A percentile compares a stretch with the other conserved stretches of the same genome.
phyloP scores from a whole-genome alignment of 2,797 vertebrate species.

The Garrulus glandarius region DNA sequence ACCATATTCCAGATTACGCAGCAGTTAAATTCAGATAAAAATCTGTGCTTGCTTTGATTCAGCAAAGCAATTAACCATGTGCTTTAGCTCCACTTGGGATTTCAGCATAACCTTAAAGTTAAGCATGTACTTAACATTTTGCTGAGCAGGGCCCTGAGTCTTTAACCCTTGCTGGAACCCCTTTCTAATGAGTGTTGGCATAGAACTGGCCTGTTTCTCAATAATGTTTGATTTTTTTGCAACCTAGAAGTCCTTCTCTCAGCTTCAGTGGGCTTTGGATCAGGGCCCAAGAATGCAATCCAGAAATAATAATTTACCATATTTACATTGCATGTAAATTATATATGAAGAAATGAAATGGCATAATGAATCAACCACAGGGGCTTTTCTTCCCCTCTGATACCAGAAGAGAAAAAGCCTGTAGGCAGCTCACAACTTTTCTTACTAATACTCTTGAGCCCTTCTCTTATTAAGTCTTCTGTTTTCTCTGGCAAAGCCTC shows the following conservation, averaged over 20 bases:
- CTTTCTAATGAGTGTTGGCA: slow-evolving; percentile 14
- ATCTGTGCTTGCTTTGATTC: slow-evolving; percentile 58
- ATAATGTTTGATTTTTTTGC: slow-evolving; percentile 43
- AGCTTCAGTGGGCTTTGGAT: slow-evolving; percentile 58
- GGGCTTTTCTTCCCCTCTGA: slow-evolving; percentile 52
- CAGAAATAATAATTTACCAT: slow-evolving; percentile 61
- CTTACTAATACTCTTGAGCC: slow-evolving; percentile 57
- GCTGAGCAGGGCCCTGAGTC: slow-evolving; percentile 40
- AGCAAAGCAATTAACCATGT: slow-evolving; percentile 53
- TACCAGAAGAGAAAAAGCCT: slow-evolving; percentile 52
- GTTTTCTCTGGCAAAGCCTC: slow-evolving; percentile 74
- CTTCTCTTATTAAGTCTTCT: slow-evolving; percentile 64
- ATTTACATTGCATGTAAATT: slow-evolving; percentile 64
- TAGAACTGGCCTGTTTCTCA: slow-evolving; percentile 25
- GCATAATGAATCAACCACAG: slow-evolving; percentile 68
- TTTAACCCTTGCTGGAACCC: slow-evolving; percentile 59
- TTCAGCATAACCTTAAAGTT: slow-evolving; percentile 59
- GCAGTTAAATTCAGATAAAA: slow-evolving; percentile 55
- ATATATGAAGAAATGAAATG: slow-evolving; percentile 68
- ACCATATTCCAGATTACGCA: background rate
- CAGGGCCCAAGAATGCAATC: slow-evolving; percentile 55
- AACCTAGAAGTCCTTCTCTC: slow-evolving; percentile 29
- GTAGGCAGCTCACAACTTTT: slow-evolving; percentile 63
- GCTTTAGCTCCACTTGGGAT: slow-evolving; percentile 58
- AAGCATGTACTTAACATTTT: slow-evolving; percentile 65